Conservation (phyloP, 2,113 vertebrate genomes). For the Procavia capensis region DNA sequence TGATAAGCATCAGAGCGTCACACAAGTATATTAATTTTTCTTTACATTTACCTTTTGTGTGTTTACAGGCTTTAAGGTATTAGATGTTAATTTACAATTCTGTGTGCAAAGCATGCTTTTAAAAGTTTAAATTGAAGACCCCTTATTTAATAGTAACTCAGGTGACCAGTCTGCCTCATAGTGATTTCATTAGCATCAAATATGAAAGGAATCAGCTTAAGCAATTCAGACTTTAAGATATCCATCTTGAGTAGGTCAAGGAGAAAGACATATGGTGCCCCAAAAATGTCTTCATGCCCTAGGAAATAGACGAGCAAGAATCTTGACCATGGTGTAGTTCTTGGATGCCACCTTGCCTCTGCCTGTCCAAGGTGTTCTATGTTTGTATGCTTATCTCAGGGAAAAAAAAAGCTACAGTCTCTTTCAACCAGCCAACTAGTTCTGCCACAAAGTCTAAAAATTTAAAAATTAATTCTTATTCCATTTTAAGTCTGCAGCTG, state of each 20-base stretch:
- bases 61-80: neutral
- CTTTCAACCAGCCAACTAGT: neutral
- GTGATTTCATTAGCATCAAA: neutral
- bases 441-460: neutral
- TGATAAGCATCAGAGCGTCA: neutral
- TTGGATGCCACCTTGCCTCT: too few species aligned
- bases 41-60: neutral
- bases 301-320: neutral
- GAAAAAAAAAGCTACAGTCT: neutral
- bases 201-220: neutral
- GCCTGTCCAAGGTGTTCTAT: neutral
- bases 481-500: neutral
- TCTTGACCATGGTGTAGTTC: accelerated
- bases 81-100: neutral
- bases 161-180: neutral
- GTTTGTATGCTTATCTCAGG: neutral
- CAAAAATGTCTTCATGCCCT: neutral
- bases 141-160: neutral
- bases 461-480: neutral
- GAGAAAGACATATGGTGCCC: neutral
- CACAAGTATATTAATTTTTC: neutral
- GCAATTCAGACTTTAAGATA: neutral
- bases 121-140: neutral
- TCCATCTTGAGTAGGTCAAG: neutral
- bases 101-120: neutral